A percentile compares a stretch with the other conserved stretches of the same genome.
phyloP scores from a whole-genome alignment of 2,113 vertebrate species.

The Paradoxurus hermaphroditus region DNA sequence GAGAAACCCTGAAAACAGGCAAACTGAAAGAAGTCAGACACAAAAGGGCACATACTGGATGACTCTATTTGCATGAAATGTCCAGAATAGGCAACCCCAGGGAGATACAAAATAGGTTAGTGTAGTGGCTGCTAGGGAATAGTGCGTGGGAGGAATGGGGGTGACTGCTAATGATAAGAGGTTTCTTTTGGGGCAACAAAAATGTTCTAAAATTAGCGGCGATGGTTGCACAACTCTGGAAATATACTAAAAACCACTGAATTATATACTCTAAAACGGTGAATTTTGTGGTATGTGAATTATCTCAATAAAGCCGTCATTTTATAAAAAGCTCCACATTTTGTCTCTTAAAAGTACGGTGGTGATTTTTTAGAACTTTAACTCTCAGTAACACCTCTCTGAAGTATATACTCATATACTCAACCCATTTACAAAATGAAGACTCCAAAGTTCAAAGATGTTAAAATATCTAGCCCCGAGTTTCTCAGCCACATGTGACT shows the following conservation, averaged over 20 bases:
- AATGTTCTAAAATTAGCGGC: not conserved
- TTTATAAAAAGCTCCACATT: not conserved
- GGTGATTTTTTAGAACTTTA: not conserved
- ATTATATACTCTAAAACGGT: not conserved
- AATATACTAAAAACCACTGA: not conserved
- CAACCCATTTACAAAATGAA: not conserved
- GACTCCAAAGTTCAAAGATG: not conserved
- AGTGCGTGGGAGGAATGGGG: no score
- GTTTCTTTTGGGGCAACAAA: not conserved
- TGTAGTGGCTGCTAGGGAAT: not conserved
- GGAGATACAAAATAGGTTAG: not conserved
- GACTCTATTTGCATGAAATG: not conserved
- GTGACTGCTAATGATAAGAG: not conserved
- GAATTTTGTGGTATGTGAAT: not conserved
- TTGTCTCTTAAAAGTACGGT: not conserved
- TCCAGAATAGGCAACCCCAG: not conserved
- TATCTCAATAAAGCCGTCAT: not conserved
- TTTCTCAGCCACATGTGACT: not conserved
- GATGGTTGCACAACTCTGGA: not conserved
- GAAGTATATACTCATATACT: not conserved
- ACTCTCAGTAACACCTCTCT: not conserved
- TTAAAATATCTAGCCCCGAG: not conserved
- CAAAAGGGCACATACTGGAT: not conserved
- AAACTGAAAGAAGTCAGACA: not conserved
- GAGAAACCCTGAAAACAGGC: not conserved